phyloP scores from a whole-genome alignment of 2,888 invertebrate genomes.

The Drosophila lutescens region DNA sequence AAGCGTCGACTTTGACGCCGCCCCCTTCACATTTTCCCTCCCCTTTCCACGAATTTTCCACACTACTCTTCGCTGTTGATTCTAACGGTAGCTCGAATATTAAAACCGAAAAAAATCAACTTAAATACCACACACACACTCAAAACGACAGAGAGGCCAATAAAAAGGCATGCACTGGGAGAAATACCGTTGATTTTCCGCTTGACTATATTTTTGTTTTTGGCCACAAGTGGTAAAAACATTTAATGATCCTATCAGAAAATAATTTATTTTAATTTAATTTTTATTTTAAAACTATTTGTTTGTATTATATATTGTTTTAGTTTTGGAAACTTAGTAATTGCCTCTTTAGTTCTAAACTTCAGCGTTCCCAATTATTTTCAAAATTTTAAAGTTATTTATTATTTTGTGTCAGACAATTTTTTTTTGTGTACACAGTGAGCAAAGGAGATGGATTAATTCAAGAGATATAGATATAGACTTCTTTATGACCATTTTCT shows the following conservation, averaged over 20 bases:
- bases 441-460: slow-evolving; percentile 9
- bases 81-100: slow-evolving; percentile 70
- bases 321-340: too few species aligned
- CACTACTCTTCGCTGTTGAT: slow-evolving; percentile 32
- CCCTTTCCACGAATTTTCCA: background rate
- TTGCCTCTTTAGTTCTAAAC: too few species aligned
- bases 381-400: too few species aligned
- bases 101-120: slow-evolving; percentile 46
- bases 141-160: background rate
- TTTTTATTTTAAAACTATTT: too few species aligned
- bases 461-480: slow-evolving; percentile 43
- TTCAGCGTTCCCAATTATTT: too few species aligned
- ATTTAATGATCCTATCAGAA: too few species aligned
- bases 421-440: background rate
- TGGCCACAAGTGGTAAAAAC: too few species aligned
- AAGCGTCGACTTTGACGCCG: slow-evolving; percentile 44
- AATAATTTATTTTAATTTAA: too few species aligned
- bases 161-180: background rate
- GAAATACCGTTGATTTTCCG: background rate
- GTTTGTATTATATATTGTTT: too few species aligned
- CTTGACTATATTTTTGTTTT: background rate
- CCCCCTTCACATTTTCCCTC: slow-evolving; percentile 12
- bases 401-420: too few species aligned
- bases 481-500: slow-evolving; percentile 56
- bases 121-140: slow-evolving; percentile 28